Base-by-base conservation (phyloP, 2,888 invertebrate species). In the Orgyia antiqua region DNA sequence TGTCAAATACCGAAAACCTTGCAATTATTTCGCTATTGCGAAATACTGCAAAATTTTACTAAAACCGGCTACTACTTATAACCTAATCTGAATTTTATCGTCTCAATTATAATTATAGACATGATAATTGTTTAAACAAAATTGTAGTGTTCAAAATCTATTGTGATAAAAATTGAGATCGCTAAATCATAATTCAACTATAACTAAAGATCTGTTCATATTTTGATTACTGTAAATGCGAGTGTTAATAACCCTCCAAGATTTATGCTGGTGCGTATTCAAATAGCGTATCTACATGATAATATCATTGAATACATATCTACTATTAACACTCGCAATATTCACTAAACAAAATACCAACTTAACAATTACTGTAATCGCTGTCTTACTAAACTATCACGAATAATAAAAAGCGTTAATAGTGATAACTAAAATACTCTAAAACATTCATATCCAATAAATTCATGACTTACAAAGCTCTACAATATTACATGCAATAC, bases 21-120 rank as follows among this genome's bases (percentile, higher is more conserved):
- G 66, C 54, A 51, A 47, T 51, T 70, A 77, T 69, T 86, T 86
- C 83, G 83, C 80, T 69, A 62, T 27, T 28, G 10, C 84, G 84
- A 86, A 84, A 79, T 68, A 77, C 60, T 58, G 73, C 63, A 75
- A 77, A 74, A 71, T 68, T 67, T 39, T 32, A 38, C 4, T 52
- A 29, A 35, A 52, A 39, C 55, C 58, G 8, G 7, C 8, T 25
- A 20, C 7, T 11, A 34, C 27, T 1, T 29, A 26, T n/a, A n/a
- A n/a, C n/a, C n/a, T n/a, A n/a, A n/a, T n/a, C n/a, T 31, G 35
- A 38, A 41, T 51, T 50, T 39, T 49, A 47, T 37, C 43, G 51
- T 47, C 50, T 49, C 44, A 54, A 48, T 40, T 18, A 12, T 32
- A 29, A 24, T 13, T 24, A 24, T 4, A n/a, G n/a, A 1, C 5